phyloP scores from a whole-genome alignment of 2,888 invertebrate species.

The Hemistola chrysoprasaria region DNA sequence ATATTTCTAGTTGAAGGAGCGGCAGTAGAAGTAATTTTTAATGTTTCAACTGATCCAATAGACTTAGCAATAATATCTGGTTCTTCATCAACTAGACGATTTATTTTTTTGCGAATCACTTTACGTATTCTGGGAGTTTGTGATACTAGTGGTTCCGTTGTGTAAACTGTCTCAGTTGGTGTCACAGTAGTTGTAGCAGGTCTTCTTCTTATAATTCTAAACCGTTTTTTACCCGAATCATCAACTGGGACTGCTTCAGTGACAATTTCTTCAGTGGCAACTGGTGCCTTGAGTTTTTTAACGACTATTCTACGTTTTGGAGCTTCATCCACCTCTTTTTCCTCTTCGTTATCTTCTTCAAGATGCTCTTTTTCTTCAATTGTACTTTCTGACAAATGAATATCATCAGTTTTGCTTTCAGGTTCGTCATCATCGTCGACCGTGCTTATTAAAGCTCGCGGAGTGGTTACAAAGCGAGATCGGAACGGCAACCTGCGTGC shows the following conservation, averaged over 20 bases:
- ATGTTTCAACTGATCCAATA: constrained; percentile 42
- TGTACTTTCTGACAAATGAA: constrained; percentile 74
- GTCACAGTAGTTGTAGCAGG: constrained; percentile 37
- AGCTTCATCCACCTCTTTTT: constrained; percentile 33
- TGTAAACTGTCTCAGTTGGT: constrained; percentile 33
- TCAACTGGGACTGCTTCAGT: constrained; percentile 54
- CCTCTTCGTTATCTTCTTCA: constrained; percentile 42
- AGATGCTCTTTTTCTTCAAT: constrained; percentile 74
- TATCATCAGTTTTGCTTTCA: constrained; percentile 64
- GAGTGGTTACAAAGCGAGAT: constrained; percentile 52
- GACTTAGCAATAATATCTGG: constrained; percentile 50
- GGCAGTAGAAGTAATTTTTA: constrained; percentile 33
- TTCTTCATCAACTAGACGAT: constrained; percentile 45
- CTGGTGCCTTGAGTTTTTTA: constrained; percentile 50
- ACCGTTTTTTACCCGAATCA: constrained; percentile 59
- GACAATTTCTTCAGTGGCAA: constrained; percentile 37
- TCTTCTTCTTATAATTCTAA: constrained; percentile 62
- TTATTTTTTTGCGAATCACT: constrained; percentile 66
- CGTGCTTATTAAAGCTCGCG: constrained; percentile 38
- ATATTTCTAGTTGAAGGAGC: constrained; percentile 44
- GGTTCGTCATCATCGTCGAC: constrained; percentile 54
- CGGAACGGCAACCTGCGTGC: constrained; percentile 59
- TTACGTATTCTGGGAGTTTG: constrained; percentile 56
- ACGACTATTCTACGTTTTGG: constrained; percentile 52
- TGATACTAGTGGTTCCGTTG: constrained; percentile 30